Evolutionary conservation across 2,888 invertebrate genomes (phyloP).

Genomic region (Cotesia congregata): DNA sequence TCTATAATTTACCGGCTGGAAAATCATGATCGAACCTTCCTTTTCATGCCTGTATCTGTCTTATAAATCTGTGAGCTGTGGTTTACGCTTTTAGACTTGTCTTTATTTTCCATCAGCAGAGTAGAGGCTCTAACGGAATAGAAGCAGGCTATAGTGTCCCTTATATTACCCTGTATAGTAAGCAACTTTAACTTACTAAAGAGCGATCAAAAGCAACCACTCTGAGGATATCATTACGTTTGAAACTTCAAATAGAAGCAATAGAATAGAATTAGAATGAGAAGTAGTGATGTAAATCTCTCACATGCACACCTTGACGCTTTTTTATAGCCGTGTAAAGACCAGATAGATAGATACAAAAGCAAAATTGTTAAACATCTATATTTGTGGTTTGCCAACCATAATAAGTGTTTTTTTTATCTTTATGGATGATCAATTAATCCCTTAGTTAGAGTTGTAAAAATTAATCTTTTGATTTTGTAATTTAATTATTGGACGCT

Average conservation of each 20-base stretch:
- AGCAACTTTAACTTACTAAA: neutral
- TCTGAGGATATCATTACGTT: neutral
- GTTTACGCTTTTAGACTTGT: conserved; percentile 3
- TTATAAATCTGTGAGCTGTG: conserved; percentile 3
- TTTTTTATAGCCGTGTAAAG: neutral
- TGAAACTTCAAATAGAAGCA: neutral
- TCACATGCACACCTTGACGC: neutral
- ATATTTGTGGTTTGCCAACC: neutral
- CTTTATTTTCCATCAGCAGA: neutral
- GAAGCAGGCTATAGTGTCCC: neutral
- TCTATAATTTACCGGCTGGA: neutral
- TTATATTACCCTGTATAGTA: neutral
- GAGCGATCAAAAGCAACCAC: neutral
- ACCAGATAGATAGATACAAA: neutral
- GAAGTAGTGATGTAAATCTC: neutral
- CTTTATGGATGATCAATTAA: too few species aligned
- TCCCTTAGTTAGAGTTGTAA: too few species aligned
- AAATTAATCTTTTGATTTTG: too few species aligned
- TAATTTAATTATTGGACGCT: too few species aligned
- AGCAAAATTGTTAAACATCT: neutral
- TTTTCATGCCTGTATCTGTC: neutral
- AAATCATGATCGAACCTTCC: neutral
- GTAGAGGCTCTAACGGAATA: neutral
- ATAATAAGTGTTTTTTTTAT: neutral
- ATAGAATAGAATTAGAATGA: neutral